Percentiles rank a stretch among this genome's conserved stretches.
Evolutionary conservation across 2,797 vertebrate genomes (phyloP).

Genomic region (Pagetopsis macropterus): DNA sequence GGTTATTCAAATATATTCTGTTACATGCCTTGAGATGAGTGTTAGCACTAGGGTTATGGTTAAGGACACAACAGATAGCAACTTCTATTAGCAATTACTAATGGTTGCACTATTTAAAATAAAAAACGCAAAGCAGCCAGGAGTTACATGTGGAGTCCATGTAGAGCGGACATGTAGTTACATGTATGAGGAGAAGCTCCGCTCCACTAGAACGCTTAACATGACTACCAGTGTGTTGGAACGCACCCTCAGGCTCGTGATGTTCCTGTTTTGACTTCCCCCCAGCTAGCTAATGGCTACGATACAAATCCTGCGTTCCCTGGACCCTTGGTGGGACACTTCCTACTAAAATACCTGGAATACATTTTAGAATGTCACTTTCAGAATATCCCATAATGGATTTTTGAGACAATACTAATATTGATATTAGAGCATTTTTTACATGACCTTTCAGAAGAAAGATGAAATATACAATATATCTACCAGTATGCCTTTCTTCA

Average conservation of each 20-base stretch:
- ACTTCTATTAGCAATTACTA: neutral
- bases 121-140: neutral
- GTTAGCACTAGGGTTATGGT: too few relatives aligned
- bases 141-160: neutral
- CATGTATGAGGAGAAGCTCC: neutral
- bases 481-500: too few relatives aligned
- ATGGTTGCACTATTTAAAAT: neutral
- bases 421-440: too few relatives aligned
- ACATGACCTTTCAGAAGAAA: too few relatives aligned
- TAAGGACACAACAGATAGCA: neutral
- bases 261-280: neutral
- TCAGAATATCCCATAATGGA: neutral
- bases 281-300: neutral
- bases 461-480: too few relatives aligned
- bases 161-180: neutral
- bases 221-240: too few relatives aligned
- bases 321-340: neutral
- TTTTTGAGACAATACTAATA: neutral
- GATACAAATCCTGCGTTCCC: neutral
- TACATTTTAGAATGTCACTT: too few relatives aligned
- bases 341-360: too few relatives aligned
- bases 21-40: neutral
- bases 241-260: too few relatives aligned
- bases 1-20: neutral
- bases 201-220: neutral